phyloP scores from a whole-genome alignment of 2,797 vertebrate genomes.

The Bovichtus diacanthus region DNA sequence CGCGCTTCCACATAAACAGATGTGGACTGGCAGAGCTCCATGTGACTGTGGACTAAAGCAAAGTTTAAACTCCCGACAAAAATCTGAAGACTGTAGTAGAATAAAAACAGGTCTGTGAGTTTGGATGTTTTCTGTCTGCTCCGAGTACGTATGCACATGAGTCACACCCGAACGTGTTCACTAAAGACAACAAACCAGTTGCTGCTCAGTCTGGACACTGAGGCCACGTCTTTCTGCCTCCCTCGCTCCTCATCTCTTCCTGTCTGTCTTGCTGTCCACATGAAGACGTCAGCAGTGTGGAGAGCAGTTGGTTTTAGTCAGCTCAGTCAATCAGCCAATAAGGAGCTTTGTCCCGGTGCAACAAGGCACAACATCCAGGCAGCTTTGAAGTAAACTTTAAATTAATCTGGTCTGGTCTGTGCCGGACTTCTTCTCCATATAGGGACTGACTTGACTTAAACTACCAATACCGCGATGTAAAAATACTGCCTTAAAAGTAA shows the following conservation, averaged over 20 bases:
- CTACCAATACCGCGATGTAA: neutral
- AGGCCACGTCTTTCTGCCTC: conserved; percentile 67
- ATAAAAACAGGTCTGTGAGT: conserved; percentile 59
- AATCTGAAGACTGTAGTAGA: conserved; percentile 45
- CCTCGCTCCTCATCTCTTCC: conserved; percentile 45
- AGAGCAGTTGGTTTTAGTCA: conserved; percentile 34
- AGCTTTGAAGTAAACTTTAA: conserved; percentile 24
- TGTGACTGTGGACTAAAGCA: conserved; percentile 53
- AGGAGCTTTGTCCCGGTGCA: conserved; percentile 39
- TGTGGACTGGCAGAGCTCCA: conserved; percentile 63
- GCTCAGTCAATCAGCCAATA: conserved; percentile 35
- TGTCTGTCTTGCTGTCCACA: conserved; percentile 43
- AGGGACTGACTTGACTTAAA: neutral
- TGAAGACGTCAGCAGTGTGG: conserved; percentile 52
- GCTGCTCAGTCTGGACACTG: conserved; percentile 70
- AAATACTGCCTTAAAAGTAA: neutral
- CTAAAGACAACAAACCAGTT: conserved; percentile 79
- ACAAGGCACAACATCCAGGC: conserved; percentile 14
- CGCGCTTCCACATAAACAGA: conserved; percentile 70
- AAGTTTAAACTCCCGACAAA: conserved; percentile 50
- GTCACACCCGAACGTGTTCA: conserved; percentile 75
- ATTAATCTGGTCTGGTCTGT: conserved; percentile 2
- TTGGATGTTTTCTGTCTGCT: conserved; percentile 70
- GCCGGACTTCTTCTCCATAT: conserved; percentile 11
- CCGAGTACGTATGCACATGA: conserved; percentile 49